phyloP scores from a whole-genome alignment of 2,113 vertebrate species.

The Zootoca vivipara region DNA sequence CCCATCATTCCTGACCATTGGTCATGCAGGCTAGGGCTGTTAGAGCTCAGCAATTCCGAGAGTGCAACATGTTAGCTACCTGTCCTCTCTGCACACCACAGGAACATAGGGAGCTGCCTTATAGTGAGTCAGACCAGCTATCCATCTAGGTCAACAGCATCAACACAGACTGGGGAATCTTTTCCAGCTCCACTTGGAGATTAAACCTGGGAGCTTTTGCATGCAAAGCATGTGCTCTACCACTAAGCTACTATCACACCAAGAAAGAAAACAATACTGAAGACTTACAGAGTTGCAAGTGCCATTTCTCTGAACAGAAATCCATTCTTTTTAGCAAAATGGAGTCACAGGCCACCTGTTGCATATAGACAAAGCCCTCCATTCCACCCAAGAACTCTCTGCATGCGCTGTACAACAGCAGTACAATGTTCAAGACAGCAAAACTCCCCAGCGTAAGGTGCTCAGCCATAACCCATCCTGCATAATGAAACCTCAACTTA shows the following conservation, averaged over 20 bases:
- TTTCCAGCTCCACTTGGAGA: neutral
- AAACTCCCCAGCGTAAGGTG: neutral
- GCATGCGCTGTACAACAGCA: neutral
- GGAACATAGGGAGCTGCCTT: too few species aligned
- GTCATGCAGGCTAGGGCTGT: too few species aligned
- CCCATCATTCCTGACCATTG: too few species aligned
- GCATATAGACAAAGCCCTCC: neutral
- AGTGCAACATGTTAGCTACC: too few species aligned
- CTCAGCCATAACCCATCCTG: neutral
- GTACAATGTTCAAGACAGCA: neutral
- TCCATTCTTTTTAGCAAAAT: neutral
- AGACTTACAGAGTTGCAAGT: neutral
- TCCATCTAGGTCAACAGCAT: too few species aligned
- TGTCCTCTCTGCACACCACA: too few species aligned
- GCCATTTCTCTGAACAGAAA: neutral
- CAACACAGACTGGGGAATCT: too few species aligned
- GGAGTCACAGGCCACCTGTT: neutral
- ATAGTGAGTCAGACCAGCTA: too few species aligned
- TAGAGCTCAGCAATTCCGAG: too few species aligned
- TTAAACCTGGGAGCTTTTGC: neutral
- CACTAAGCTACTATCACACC: neutral
- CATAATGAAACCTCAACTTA: neutral
- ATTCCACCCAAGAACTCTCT: neutral
- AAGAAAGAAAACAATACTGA: neutral
- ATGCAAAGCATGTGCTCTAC: neutral